Percentiles rank a stretch among this genome's conserved stretches.
Conservation (phyloP, 2,797 vertebrate genomes). For the Hoplostethus mediterraneus region DNA sequence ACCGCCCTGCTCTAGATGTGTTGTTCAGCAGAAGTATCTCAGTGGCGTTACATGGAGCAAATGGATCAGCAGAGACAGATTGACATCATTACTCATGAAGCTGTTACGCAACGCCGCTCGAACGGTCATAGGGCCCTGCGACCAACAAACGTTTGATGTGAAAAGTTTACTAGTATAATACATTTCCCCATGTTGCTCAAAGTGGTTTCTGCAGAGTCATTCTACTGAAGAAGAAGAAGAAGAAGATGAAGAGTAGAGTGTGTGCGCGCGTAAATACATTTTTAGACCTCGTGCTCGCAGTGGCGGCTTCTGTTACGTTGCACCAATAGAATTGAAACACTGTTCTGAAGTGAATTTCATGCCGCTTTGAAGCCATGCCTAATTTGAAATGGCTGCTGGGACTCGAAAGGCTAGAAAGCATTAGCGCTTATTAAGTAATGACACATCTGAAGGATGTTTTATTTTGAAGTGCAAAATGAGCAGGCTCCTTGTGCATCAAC, state of each 20-base stretch:
- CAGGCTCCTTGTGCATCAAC: no score
- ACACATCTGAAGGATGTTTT: no score
- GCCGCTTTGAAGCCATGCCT: slow-evolving; percentile 15
- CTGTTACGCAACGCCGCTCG: slow-evolving; percentile 41
- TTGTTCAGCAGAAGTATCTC: not conserved
- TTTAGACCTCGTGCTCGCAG: no score
- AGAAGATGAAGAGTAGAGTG: no score
- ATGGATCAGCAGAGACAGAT: not conserved
- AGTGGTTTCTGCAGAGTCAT: slow-evolving; percentile 24
- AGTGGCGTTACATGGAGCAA: not conserved
- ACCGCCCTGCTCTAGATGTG: no score
- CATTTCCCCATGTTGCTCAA: slow-evolving; percentile 41
- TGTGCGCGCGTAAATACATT: no score
- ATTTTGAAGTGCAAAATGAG: no score
- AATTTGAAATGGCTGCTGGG: not conserved
- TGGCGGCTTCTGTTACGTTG: not conserved
- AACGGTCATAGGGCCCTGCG: slow-evolving; percentile 16
- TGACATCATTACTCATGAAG: slow-evolving; percentile 19
- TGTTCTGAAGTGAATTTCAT: not conserved
- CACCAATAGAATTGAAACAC: slow-evolving; percentile 52
- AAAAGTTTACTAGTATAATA: slow-evolving; percentile 15
- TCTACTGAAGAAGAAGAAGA: no score
- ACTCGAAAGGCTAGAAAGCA: no score
- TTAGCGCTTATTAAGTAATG: no score
- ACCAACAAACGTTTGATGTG: slow-evolving; percentile 13